Evolutionary conservation across 2,113 vertebrate genomes (phyloP).

Genomic region (Ptilonorhynchus violaceus): DNA sequence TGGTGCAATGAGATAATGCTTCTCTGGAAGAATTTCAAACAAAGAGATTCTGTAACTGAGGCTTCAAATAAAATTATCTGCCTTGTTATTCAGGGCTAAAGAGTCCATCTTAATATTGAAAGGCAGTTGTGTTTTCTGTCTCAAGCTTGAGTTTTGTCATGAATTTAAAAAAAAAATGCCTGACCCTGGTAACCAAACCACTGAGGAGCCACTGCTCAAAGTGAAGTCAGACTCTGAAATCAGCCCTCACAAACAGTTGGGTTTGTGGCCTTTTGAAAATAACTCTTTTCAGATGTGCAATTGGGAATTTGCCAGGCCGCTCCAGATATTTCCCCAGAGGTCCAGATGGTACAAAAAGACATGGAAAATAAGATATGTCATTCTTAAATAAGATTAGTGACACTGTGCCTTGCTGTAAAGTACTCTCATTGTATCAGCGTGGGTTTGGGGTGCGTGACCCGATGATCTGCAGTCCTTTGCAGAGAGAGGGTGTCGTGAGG

Average conservation of each 20-base stretch:
- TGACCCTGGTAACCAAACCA: neutral
- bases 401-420: neutral
- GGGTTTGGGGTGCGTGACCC: neutral
- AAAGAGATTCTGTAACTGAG: slow-evolving; percentile 29
- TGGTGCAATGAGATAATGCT: slow-evolving; percentile 8
- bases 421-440: neutral
- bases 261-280: slow-evolving; percentile 50
- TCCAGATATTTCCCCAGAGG: slow-evolving; percentile 53
- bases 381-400: slow-evolving; percentile 19
- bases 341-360: slow-evolving; percentile 47
- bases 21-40: neutral
- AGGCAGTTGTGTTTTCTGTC: slow-evolving; percentile 31
- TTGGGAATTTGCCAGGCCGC: neutral
- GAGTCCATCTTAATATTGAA: slow-evolving; percentile 13
- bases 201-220: neutral
- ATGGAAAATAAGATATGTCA: slow-evolving; percentile 48
- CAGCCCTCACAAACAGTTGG: slow-evolving; percentile 40
- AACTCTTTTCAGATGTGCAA: slow-evolving; percentile 22
- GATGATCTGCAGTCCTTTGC: neutral
- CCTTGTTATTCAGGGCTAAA: slow-evolving; percentile 5
- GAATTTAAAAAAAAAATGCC: neutral
- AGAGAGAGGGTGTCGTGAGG: neutral
- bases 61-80: slow-evolving; percentile 37
- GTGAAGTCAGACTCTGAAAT: slow-evolving; percentile 59
- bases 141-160: slow-evolving; percentile 4